Conservation (phyloP, 1,140 invertebrate species). For the Ceratina australensis region DNA sequence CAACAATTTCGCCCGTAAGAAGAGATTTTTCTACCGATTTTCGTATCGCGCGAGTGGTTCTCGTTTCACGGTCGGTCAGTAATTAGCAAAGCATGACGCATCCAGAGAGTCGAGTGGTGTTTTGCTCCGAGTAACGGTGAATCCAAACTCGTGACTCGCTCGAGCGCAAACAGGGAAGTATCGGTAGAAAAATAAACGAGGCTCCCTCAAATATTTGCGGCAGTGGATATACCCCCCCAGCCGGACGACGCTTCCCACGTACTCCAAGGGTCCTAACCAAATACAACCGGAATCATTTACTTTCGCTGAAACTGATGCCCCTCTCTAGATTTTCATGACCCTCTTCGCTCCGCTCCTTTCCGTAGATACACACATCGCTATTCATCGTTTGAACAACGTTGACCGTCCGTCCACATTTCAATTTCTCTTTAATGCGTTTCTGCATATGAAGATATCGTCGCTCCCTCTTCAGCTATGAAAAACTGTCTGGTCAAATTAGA, state of each 20-base stretch:
- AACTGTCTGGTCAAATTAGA: too few species aligned
- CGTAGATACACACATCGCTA: too few species aligned
- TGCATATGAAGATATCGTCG: too few species aligned
- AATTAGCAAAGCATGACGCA: constrained; percentile 53
- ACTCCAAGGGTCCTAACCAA: constrained; percentile 26
- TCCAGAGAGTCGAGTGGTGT: constrained; percentile 22
- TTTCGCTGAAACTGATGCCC: background rate
- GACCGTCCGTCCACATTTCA: too few species aligned
- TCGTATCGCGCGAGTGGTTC: background rate
- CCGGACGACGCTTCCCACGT: background rate
- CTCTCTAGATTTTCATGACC: too few species aligned
- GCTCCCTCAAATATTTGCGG: constrained; percentile 31
- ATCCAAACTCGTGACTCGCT: constrained; percentile 19
- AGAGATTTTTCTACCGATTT: background rate
- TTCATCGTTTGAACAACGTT: too few species aligned
- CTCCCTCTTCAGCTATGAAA: too few species aligned
- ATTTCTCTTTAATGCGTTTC: too few species aligned
- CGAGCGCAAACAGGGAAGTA: constrained; percentile 30
- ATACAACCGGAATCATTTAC: constrained; percentile 13
- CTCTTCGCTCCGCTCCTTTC: too few species aligned
- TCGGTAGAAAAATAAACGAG: constrained; percentile 10
- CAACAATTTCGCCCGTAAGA: background rate
- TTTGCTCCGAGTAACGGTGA: constrained; percentile 50
- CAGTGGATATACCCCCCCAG: background rate
- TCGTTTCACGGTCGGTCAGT: background rate